Evolutionary conservation across 2,888 invertebrate genomes (phyloP), one percentile per base, ranked within the genome.

Genomic region (Subacronicta megacephala): DNA sequence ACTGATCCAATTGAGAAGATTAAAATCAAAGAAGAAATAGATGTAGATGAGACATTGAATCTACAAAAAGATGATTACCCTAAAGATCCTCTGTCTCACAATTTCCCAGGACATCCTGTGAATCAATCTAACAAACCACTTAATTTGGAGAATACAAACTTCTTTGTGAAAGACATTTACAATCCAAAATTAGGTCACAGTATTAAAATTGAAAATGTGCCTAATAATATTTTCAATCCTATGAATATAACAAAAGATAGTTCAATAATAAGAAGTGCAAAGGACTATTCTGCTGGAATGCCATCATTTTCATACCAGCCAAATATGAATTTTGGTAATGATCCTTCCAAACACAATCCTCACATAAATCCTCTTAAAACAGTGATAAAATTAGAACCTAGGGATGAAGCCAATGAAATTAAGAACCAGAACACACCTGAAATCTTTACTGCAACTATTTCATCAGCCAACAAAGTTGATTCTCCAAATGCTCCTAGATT

Each of bases 1-100:
- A 91, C 93, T 66, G 94, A 95, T 59, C 62, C 84, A 40, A 86
- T 94, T 60, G 94, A 94, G 45, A 94, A 93, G 75, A 89, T 94
- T 46, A 94, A 94, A 81, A 94, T 94, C 38, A 94, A 95, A 68
- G 94, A 94, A 72, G 94, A 95, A 85, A 84, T 94, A 61, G 94
- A 94, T 72, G 78, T 84, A 45, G 94, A 94, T 60, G 94, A 94
- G 46, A 78, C 85, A 49, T 77, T 90, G 56, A 92, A 90, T 65
- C 78, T 90, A 47, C 93, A 91, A 67, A 94, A 93, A 62, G 94
- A 94, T 12, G 94, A 94, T 33, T 93, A 84, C 65, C 90, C 83
- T 42, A 93, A 92, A 68, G 94, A 94, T 81, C 94, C 94, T 44
- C 81, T 94, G 15, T 88, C 93, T 40, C 94, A 94, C 70, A 90